Conservation (phyloP, 2,113 vertebrate species). For the Calyptommatus sinebrachiatus region DNA sequence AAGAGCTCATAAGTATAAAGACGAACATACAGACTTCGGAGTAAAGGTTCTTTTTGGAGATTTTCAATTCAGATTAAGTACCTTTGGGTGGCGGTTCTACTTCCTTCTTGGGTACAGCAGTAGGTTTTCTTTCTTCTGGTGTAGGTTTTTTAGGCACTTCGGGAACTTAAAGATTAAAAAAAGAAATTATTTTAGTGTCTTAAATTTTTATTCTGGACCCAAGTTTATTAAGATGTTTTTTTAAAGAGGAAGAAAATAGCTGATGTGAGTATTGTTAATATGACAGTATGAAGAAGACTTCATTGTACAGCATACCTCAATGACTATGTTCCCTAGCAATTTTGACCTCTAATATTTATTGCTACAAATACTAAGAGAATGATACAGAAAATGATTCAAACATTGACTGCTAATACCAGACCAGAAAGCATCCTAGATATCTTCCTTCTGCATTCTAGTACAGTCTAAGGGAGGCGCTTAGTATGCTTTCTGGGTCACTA, state of each 20-base stretch:
- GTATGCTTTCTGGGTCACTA: too few relatives aligned
- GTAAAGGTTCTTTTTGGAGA: background rate
- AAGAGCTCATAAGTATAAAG: slow-evolving; percentile 6
- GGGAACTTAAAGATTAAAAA: slow-evolving; percentile 69
- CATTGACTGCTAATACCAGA: too few relatives aligned
- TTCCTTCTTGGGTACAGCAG: slow-evolving; percentile 68
- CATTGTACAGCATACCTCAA: background rate
- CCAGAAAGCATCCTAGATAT: too few relatives aligned
- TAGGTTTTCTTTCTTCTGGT: slow-evolving; percentile 74
- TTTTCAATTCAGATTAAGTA: slow-evolving; percentile 45
- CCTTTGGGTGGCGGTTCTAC: slow-evolving; percentile 69
- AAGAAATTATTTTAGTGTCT: slow-evolving; percentile 49
- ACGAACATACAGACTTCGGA: background rate
- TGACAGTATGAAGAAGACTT: background rate
- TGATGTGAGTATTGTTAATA: background rate
- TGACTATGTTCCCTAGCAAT: background rate
- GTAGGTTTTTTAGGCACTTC: slow-evolving; percentile 74
- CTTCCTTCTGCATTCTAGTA: too few relatives aligned
- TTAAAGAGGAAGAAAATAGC: background rate
- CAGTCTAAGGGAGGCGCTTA: too few relatives aligned
- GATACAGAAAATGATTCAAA: too few relatives aligned
- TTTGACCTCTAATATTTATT: background rate
- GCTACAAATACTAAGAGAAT: background rate
- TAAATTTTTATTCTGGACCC: slow-evolving; percentile 28
- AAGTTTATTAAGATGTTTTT: slow-evolving; percentile 27